Conservation (phyloP, 2,113 vertebrate genomes). For the Grammomys surdaster region DNA sequence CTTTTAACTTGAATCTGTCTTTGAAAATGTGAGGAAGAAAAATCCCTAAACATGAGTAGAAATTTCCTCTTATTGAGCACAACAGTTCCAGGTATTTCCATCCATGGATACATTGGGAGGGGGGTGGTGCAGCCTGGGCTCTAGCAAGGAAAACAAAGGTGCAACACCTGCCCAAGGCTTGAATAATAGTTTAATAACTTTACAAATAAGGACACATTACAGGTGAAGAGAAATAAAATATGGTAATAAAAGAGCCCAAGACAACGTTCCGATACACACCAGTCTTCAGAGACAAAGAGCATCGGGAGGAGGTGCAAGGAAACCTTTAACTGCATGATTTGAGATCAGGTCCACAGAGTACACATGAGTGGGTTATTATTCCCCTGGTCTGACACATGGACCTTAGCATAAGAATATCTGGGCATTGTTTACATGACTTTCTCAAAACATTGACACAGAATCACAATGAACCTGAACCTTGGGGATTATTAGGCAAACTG, state of each 20-base stretch:
- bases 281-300: not conserved
- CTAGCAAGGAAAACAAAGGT: not conserved
- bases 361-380: not conserved
- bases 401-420: not conserved
- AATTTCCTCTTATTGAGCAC: not conserved
- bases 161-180: not conserved
- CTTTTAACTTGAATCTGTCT: slow-evolving; percentile 18
- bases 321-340: not conserved
- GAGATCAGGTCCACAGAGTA: not conserved
- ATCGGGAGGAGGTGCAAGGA: not conserved
- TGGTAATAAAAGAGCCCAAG: not conserved
- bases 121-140: not conserved
- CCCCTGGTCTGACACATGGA: not conserved
- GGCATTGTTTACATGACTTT: not conserved
- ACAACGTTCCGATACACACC: not conserved
- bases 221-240: not conserved
- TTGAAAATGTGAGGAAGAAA: not conserved
- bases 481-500: not conserved
- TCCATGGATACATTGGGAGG: not conserved
- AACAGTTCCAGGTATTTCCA: not conserved
- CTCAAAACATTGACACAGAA: not conserved
- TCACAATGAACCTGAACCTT: not conserved
- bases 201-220: not conserved
- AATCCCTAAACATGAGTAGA: not conserved
- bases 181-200: not conserved